A percentile compares a stretch with the other conserved stretches of the same genome.
Conservation (phyloP, 2,113 vertebrate species). For the Dryoscopus gambensis region DNA sequence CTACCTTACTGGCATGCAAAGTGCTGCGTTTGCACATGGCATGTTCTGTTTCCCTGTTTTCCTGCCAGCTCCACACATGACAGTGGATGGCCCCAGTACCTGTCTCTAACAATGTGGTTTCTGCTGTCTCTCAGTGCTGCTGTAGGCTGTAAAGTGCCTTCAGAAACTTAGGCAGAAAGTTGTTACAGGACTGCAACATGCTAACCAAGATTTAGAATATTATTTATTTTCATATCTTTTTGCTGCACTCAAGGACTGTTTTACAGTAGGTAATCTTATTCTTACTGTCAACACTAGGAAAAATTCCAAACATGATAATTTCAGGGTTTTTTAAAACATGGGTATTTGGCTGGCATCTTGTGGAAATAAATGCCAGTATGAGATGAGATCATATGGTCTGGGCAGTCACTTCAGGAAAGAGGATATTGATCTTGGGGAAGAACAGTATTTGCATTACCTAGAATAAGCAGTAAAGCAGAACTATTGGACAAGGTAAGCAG, state of each 20-base stretch:
- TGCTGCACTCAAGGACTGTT: background rate
- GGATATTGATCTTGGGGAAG: background rate
- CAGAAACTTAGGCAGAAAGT: background rate
- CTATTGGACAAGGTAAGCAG: background rate
- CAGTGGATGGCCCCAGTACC: background rate
- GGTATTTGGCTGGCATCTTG: background rate
- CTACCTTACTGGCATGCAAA: background rate
- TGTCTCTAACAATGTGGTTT: background rate
- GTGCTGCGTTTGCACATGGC: background rate
- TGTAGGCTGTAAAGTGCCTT: background rate
- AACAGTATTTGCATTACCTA: background rate
- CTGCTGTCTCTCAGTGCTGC: background rate
- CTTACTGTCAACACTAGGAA: background rate
- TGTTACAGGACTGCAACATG: background rate
- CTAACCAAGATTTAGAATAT: background rate
- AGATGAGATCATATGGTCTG: background rate
- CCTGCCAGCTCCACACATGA: fast-evolving
- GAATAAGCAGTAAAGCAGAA: background rate
- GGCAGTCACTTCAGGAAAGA: background rate
- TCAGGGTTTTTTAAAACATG: background rate
- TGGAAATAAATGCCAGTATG: background rate
- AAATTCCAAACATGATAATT: background rate
- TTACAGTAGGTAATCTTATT: background rate
- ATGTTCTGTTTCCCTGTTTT: background rate
- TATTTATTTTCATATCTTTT: constrained; percentile 16